phyloP scores from a whole-genome alignment of 2,113 vertebrate genomes.

The Nematolebias whitei region DNA sequence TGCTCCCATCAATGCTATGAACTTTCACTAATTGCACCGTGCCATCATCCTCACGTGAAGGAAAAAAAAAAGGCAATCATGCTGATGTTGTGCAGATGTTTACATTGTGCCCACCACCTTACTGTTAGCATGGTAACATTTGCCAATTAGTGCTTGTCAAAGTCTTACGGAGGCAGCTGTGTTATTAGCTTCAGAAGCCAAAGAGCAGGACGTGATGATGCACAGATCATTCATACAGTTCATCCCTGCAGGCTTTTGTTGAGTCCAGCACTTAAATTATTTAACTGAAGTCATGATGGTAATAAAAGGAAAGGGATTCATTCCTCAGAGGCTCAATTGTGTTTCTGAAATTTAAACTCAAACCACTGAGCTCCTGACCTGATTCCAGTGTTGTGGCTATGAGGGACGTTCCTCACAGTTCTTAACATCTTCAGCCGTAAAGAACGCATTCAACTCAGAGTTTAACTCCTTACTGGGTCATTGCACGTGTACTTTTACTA shows the following conservation, averaged over 20 bases:
- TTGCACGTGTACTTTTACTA: no score
- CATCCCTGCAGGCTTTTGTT: not conserved
- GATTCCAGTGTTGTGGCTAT: not conserved
- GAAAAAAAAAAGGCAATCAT: not conserved
- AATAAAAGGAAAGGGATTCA: not conserved
- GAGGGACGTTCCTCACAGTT: not conserved
- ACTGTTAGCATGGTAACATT: not conserved
- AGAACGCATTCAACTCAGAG: not conserved
- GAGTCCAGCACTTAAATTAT: not conserved
- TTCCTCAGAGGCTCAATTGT: not conserved
- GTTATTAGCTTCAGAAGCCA: not conserved
- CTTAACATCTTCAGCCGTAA: not conserved
- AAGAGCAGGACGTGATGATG: no score
- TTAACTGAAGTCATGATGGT: not conserved
- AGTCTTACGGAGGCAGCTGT: not conserved
- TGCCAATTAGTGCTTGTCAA: not conserved
- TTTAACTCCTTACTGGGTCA: not conserved
- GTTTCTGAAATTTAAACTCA: no score
- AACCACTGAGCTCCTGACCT: not conserved
- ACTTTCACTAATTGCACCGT: conserved; percentile 1
- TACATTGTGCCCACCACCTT: not conserved
- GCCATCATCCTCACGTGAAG: not conserved
- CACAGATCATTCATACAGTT: not conserved
- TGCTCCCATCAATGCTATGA: not conserved
- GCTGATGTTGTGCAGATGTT: not conserved